Evolutionary conservation across 92 coral and sea anemone species (phyloP), one percentile per base, ranked within the genome.

Genomic region (Ricordea florida): DNA sequence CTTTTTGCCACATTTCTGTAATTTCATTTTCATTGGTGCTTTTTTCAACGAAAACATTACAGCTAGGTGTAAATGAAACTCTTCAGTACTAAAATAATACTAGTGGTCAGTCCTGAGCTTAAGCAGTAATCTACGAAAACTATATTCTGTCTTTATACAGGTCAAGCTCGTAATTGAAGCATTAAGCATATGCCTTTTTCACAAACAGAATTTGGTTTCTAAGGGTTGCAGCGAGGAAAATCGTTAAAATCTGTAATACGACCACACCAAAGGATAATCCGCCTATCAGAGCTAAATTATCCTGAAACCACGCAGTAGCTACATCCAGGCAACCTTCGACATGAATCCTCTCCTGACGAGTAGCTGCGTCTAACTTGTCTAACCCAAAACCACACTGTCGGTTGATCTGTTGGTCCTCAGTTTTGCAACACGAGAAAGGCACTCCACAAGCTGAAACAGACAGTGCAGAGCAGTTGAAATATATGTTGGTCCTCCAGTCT

Each of bases 301-400:
- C 55, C 63, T 85, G 62, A 14, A 94, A 35, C 85, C 84, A 92
- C 25, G 50, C 20, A 17, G 87, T 86, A 1, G 91, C 76, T 34
- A 67, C 88, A 0, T 76, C 69, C 24, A 94, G 74, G 32, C 98
- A 94, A 0, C 98, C 98, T 4, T 85, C 63, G 0, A 59, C 78
- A 46, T 76, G 63, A 6, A 94, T 85, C 64, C 34, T 24, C 36
- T 75, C 56, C 40, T 46, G 32, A 14, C 63, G 78, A 0, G 68
- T 34, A 4, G 62, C 0, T 0, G 47, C 37, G 26, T 46, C 31
- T 10, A 57, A 9, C 4, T 40, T 48, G 6, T 66, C 37, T 2
- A 88, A 62, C 1, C 88, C 87, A 35, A 63, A 88, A 0, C 98
- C 98, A 75, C 98, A 94, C 73, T 88, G 93, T 10, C 97, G 82